Base-by-base conservation (phyloP, 2,888 invertebrate species). In the Trachelus troglodyta region DNA sequence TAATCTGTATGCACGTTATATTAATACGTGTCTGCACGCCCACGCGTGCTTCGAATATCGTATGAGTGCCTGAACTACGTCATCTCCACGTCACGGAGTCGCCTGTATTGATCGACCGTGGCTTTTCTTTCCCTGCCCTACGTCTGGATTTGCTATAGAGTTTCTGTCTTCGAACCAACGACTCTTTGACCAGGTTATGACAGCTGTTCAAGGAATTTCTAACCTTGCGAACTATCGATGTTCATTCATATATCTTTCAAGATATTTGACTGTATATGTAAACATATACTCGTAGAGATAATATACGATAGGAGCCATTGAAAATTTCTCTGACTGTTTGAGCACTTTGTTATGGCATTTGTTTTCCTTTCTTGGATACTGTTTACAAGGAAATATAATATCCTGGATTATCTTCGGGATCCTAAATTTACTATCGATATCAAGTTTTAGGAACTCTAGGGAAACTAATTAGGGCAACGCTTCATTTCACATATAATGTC, bases 11-110 rank as follows among this genome's bases (percentile, higher is more conserved):
- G 73, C 75, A 75, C 33, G 30, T 30, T 11, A 23, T 68, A 15
- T 68, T 68, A 11, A 69, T 56, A 40, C 40, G 69, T 73, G 76
- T 34, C 23, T 76, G 69, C 76, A 76, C 74, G 30, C 69, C 69
- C 69, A 31, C 69, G 74, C 75, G 71, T 74, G 75, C 76, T 73
- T 76, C 75, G 23, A 56, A 74, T 76, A 75, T 73, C 31, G 77
- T 76, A 80, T 75, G 76, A 75, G 74, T 77, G 76, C 74, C 76
- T 73, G 40, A 80, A 80, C 82, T 80, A 81, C 82, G 82, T 82
- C 82, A 82, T 80, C 76, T 81, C 79, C 77, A 77, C 82, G 82
- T 82, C 82, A 82, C 79, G 76, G 77, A 81, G 81, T 82, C 79
- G 75, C 80, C 80, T 73, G 82, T 82, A 82, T 82, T 82, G 82